Evolutionary conservation across 2,113 vertebrate species (phyloP).

Genomic region (Cochlearius cochlearius): DNA sequence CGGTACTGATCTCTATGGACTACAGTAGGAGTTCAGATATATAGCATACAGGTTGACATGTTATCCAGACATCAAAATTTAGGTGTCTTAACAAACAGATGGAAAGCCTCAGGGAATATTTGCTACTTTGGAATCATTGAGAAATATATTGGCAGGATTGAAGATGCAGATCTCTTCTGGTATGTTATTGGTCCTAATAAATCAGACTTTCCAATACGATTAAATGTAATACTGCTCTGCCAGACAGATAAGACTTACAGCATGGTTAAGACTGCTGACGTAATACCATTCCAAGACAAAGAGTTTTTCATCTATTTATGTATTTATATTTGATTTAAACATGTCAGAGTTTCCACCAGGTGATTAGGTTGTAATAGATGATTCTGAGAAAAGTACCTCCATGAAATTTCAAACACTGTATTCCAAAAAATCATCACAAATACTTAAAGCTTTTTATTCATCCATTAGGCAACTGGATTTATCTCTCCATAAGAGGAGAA

Average conservation of each 20-base stretch:
- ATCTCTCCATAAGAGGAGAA: not conserved
- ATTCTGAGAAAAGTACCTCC: not conserved
- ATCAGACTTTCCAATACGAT: not conserved
- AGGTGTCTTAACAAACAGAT: not conserved
- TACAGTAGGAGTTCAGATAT: not conserved
- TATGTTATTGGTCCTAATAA: not conserved
- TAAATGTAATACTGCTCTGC: not conserved
- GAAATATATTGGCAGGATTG: not conserved
- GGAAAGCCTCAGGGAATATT: not conserved
- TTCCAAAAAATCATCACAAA: not conserved
- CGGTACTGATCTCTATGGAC: accelerated
- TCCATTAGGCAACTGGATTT: not conserved
- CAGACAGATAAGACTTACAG: not conserved
- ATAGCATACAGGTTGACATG: not conserved
- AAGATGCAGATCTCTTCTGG: not conserved
- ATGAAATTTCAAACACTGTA: not conserved
- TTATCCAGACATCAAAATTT: not conserved
- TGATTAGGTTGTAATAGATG: not conserved
- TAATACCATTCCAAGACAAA: not conserved
- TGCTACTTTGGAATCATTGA: not conserved
- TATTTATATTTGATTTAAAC: not conserved
- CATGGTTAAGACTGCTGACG: not conserved
- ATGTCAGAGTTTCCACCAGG: not conserved
- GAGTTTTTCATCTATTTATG: not conserved
- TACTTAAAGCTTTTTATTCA: not conserved